Base-by-base conservation (phyloP, 2,113 vertebrate species). In the rat (Rattus norvegicus) region DNA sequence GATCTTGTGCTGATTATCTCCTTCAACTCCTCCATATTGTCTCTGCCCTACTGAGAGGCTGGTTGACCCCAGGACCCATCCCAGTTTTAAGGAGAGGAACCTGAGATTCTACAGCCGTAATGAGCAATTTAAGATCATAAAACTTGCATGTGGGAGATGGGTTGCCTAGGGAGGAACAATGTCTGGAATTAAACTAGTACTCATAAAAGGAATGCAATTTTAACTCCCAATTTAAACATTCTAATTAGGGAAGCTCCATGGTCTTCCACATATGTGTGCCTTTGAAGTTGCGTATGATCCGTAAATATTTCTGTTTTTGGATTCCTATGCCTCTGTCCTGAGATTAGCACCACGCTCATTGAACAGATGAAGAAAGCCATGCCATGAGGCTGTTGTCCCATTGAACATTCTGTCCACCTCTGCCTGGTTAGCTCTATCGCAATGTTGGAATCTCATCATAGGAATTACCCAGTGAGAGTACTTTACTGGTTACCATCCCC, bases 201-300 rank as follows among this genome's bases (percentile, higher is more conserved):
- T 87, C 10, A 20, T 1, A n/a, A 52, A 4, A 28, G 0, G 1
- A 65, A 76, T 1, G 2, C 13, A 49, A 85, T 8, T 13, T 7
- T 67, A 24, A 75, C 54, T 92, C 54, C 8, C 36, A 14, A 59
- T 92, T 95, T 81, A 95, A 28, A 26, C 69, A 14, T 75, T 52
- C 22, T 36, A 67, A 54, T 87, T 77, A 79, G 72, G 39, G 39
- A 54, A 80, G 17, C 65, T 65, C 88, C 75, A 28, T 10, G 17
- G 14, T 4, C 43, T 72, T 84, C 94, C 72, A 77, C 56, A 28
- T 47, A 67, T 47, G 20, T 28, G 17, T 22, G 1, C 11, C 17
- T 77, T 49, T n/a, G 79, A 49, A 85, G 69, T 9, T 73, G 7
- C 36, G 56, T 19, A n/a, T 75, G 54, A 5, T 52, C 36, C 67